A percentile compares a stretch with the other conserved stretches of the same genome.
phyloP scores from a whole-genome alignment of 2,113 vertebrate genomes.

The Vidua macroura region DNA sequence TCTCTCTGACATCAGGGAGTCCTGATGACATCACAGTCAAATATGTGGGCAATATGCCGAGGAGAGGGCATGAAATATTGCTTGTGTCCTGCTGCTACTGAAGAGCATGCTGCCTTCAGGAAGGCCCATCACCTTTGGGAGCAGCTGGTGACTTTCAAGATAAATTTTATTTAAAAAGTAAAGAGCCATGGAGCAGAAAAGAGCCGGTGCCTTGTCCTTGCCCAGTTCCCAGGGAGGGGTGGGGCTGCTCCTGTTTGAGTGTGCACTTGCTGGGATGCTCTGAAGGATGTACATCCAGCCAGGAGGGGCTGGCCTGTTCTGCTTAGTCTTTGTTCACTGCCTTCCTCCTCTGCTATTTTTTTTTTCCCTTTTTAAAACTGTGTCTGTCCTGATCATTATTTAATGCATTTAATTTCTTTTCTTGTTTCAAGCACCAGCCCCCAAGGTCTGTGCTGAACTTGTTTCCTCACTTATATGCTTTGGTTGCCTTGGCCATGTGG shows the following conservation, averaged over 20 bases:
- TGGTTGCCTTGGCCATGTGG: neutral
- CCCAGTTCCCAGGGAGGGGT: neutral
- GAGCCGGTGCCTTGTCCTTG: neutral
- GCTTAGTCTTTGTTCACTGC: neutral
- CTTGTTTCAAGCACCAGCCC: neutral
- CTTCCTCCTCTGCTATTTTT: neutral
- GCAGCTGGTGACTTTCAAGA: neutral
- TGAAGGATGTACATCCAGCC: neutral
- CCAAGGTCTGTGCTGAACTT: neutral
- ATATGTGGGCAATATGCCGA: neutral
- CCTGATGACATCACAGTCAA: neutral
- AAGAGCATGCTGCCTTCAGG: neutral
- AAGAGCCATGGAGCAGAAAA: neutral
- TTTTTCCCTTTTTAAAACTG: neutral
- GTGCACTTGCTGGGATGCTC: neutral
- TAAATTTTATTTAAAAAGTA: neutral
- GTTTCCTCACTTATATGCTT: neutral
- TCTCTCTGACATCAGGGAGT: neutral
- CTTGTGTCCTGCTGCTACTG: neutral
- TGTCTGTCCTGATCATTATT: neutral
- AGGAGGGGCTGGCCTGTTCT: neutral
- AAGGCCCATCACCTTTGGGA: neutral
- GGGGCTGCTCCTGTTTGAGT: neutral
- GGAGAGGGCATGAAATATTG: neutral
- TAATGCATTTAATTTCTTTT: neutral